These are phyloP conservation scores for Psilopogon haemacephalus DNA, from an alignment of 2,113 vertebrate genomes.

Conservation along the genomic window DNA sequence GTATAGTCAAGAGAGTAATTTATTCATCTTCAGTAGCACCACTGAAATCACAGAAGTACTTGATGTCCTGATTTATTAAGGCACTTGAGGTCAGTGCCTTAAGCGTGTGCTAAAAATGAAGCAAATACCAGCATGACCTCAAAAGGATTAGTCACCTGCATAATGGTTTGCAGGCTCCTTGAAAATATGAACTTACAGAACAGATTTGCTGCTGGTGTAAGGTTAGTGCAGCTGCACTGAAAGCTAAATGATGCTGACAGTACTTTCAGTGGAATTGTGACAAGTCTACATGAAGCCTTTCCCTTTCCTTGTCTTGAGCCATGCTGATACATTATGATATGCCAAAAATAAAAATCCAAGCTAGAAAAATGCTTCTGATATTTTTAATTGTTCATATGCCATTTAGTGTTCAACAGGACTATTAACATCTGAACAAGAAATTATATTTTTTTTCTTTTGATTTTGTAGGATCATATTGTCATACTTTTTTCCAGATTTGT, in stretches of 20 bases:
- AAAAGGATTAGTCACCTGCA: conserved; percentile 25
- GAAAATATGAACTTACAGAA: not conserved
- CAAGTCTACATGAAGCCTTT: not conserved
- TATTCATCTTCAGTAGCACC: not conserved
- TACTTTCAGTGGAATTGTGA: not conserved
- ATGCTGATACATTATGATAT: not conserved
- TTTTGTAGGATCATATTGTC: not conserved
- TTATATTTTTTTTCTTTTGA: not conserved
- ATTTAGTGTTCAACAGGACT: not conserved
- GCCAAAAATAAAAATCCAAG: not conserved
- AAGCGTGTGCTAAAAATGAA: conserved; percentile 48
- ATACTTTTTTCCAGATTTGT: not conserved
- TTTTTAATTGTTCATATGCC: not conserved
- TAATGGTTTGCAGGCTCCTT: not conserved
- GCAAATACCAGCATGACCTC: not conserved
- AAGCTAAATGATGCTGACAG: not conserved
- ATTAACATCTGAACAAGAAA: not conserved
- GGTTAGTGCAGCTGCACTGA: not conserved
- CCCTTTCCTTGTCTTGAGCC: not conserved
- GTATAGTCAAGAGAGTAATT: conserved; percentile 48
- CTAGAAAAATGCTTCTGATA: not conserved
- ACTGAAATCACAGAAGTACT: conserved; percentile 45
- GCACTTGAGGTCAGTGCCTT: conserved; percentile 48
- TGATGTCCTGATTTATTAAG: conserved; percentile 54
- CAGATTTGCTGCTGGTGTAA: not conserved